Evolutionary conservation across 1,140 invertebrate genomes (phyloP), one percentile per base, ranked within the genome.

Genomic region (Laupala kohalensis): DNA sequence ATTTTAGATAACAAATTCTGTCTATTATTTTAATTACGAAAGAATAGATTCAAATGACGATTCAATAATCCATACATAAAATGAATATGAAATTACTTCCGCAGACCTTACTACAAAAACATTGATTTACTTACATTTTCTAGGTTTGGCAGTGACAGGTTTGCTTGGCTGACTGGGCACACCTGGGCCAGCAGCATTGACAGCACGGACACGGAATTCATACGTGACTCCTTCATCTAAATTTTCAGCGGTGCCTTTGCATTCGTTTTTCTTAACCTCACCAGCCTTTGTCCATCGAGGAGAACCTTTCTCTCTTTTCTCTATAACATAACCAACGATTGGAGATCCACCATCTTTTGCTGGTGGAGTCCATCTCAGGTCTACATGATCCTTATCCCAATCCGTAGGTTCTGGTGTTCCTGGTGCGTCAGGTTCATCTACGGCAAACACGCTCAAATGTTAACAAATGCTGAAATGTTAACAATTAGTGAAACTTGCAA

Each of bases 381-480:
- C 94, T 73, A 97, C 92, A 77, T 92, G 91, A 82, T 97, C 92
- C 78, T 94, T 95, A 80, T 97, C 95, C 94, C 94, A 97, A 79
- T 97, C 95, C 37, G 90, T 87, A 13, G 92, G 86, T 79, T 96
- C 92, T 25, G 94, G 94, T 73, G 89, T 88, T 64, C 92, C 92
- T 72, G 95, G 94, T 76, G 93, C 88, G 72, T 93, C 95, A 76
- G 95, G 95, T 79, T 94, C 92, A 81, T 97, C 92, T 91, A 75
- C 64, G 80, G 4, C 4, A 37, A 28, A 69, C 5, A 72, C 13
- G 13, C 9, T 62, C 19, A 62, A 62, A 12, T 62, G 19, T 12
- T 62, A 62, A 62, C 19, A 9, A 62, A 19, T 62, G n/a, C n/a
- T n/a, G n/a, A n/a, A n/a, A n/a, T n/a, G n/a, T n/a, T n/a, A n/a